A percentile compares a stretch with the other conserved stretches of the same genome.
These are phyloP conservation scores for Eolophus roseicapilla DNA, from an alignment of 2,113 vertebrate genomes.

Conservation along the genomic window DNA sequence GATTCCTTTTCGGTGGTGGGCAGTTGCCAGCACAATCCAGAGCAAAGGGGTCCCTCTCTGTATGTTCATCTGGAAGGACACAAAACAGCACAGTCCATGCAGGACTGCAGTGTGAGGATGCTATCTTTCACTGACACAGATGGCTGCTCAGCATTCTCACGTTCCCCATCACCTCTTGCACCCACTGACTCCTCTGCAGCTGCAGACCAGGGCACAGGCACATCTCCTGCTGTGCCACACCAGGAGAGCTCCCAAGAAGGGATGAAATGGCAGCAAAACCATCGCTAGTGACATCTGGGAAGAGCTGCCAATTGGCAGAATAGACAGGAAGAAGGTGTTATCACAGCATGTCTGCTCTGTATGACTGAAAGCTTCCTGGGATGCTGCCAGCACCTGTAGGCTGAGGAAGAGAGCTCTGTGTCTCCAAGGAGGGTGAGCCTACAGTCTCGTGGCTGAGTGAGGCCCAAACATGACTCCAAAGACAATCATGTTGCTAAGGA, in stretches of 20 bases:
- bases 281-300: not conserved
- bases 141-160: not conserved
- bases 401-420: not conserved
- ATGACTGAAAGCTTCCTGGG: not conserved
- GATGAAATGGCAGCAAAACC: not conserved
- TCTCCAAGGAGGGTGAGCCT: not conserved
- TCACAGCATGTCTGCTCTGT: not conserved
- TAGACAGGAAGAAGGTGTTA: not conserved
- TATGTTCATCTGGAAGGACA: not conserved
- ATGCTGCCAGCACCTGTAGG: not conserved
- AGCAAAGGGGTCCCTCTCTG: not conserved
- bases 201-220: not conserved
- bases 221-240: fast-evolving
- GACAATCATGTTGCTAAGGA: not conserved
- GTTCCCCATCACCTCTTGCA: not conserved
- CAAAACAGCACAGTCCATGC: not conserved
- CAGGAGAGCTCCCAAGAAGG: not conserved
- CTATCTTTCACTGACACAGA: not conserved
- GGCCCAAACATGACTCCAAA: not conserved
- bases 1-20: not conserved
- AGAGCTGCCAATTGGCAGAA: not conserved
- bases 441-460: not conserved
- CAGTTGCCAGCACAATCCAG: not conserved
- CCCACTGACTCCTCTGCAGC: not conserved
- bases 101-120: not conserved